Percentiles rank a stretch among this genome's conserved stretches.
Conservation (phyloP, 1,140 invertebrate genomes). For the Scaptomyza hsui region DNA sequence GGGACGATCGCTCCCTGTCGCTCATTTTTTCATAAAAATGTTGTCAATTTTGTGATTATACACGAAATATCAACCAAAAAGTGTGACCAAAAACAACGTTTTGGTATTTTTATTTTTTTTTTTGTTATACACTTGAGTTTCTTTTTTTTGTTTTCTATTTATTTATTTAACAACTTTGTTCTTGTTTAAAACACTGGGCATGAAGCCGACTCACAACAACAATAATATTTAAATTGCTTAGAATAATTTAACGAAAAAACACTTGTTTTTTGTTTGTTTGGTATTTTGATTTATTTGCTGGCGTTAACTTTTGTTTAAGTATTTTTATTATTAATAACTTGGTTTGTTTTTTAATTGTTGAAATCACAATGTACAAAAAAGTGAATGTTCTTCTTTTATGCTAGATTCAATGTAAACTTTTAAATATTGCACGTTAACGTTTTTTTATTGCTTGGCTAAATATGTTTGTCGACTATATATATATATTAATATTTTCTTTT, state of each 20-base stretch:
- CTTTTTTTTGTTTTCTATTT: not conserved
- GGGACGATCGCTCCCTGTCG: slow-evolving; percentile 91
- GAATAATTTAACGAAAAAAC: slow-evolving; percentile 27
- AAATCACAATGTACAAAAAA: slow-evolving; percentile 64
- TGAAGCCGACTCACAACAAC: slow-evolving; percentile 37
- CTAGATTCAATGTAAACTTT: slow-evolving; percentile 72
- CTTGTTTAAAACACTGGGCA: slow-evolving; percentile 16
- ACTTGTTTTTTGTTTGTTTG: slow-evolving; percentile 24
- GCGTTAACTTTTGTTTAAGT: slow-evolving; percentile 35
- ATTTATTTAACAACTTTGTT: not conserved
- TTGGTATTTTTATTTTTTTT: slow-evolving; percentile 18
- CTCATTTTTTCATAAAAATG: slow-evolving; percentile 87
- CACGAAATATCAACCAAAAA: slow-evolving; percentile 59
- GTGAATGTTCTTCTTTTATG: slow-evolving; percentile 17
- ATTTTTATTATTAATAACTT: slow-evolving; percentile 5
- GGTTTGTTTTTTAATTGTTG: slow-evolving; percentile 22
- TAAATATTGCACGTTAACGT: slow-evolving; percentile 80
- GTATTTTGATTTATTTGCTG: slow-evolving; percentile 48
- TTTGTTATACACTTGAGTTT: not conserved
- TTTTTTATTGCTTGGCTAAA: slow-evolving; percentile 63
- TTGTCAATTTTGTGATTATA: slow-evolving; percentile 78
- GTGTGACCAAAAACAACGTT: slow-evolving; percentile 3
- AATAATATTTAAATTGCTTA: slow-evolving; percentile 29
- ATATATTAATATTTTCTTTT: slow-evolving; percentile 34
- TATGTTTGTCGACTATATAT: slow-evolving; percentile 33